Percentiles rank a stretch among this genome's conserved stretches.
Conservation (phyloP, 2,113 vertebrate species). For the Semnornis frantzii region DNA sequence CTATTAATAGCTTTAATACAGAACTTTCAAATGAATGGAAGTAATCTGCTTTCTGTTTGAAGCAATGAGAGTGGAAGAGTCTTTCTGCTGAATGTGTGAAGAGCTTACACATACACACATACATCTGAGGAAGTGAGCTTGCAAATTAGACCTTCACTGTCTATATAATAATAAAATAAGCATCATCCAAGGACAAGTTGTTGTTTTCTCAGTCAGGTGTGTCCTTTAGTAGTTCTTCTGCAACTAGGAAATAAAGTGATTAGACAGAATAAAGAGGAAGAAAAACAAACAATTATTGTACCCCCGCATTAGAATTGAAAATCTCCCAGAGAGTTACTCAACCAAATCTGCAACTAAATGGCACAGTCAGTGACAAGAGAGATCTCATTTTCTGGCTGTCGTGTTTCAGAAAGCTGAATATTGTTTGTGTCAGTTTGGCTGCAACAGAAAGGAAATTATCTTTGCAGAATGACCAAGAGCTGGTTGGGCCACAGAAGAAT, state of each 20-base stretch:
- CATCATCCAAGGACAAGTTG: constrained; percentile 51
- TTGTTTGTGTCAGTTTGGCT: constrained; percentile 19
- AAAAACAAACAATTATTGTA: constrained; percentile 75
- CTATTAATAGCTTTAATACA: constrained; percentile 25
- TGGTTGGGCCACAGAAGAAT: constrained; percentile 1
- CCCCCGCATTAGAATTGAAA: constrained; percentile 64
- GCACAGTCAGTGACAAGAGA: constrained; percentile 68
- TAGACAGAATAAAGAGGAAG: constrained; percentile 64
- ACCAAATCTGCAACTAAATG: constrained; percentile 75
- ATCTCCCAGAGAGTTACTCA: constrained; percentile 66
- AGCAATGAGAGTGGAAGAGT: not conserved
- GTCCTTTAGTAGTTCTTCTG: constrained; percentile 69
- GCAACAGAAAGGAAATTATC: constrained; percentile 65
- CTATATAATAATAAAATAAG: constrained; percentile 45
- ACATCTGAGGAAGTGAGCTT: not conserved
- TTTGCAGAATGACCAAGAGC: constrained; percentile 31
- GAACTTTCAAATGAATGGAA: constrained; percentile 6
- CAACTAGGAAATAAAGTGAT: constrained; percentile 71
- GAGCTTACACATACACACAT: not conserved
- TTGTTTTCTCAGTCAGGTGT: constrained; percentile 62
- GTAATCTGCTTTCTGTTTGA: not conserved
- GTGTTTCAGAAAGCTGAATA: constrained; percentile 60
- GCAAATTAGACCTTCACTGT: constrained; percentile 38
- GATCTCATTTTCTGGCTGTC: constrained; percentile 77
- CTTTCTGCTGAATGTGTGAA: not conserved